Conservation (phyloP, 2,113 vertebrate species). For the Notarius lentiginosus region DNA sequence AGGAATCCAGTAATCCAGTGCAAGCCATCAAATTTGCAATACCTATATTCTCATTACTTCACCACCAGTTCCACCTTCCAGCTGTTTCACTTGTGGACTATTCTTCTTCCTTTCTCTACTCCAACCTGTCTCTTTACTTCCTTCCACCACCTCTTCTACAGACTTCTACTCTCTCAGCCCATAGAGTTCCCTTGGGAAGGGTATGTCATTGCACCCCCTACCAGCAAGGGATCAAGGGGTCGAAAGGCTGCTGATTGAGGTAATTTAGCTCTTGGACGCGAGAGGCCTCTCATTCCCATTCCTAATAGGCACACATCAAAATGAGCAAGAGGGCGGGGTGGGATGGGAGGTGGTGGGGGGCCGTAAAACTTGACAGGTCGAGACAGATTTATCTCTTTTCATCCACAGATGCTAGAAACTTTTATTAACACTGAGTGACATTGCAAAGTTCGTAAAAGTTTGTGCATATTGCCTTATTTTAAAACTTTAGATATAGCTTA, state of each 20-base stretch:
- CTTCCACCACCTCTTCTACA: neutral
- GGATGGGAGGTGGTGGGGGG: conserved; percentile 33
- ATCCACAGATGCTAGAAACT: conserved; percentile 64
- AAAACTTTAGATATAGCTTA: conserved; percentile 77
- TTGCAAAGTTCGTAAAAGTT: conserved; percentile 76
- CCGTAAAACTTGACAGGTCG: conserved; percentile 68
- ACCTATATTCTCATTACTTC: neutral
- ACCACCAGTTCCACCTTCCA: neutral
- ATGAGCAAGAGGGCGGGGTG: conserved; percentile 64
- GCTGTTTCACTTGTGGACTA: neutral
- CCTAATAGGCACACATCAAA: conserved; percentile 79
- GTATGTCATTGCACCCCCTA: conserved; percentile 69
- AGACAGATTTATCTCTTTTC: conserved; percentile 70
- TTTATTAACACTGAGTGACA: conserved; percentile 77
- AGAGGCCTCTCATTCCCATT: conserved; percentile 69
- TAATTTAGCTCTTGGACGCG: conserved; percentile 77
- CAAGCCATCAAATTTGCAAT: neutral
- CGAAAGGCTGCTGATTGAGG: conserved; percentile 77
- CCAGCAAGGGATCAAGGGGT: conserved; percentile 66
- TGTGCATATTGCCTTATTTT: conserved; percentile 68
- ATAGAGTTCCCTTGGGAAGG: conserved; percentile 60
- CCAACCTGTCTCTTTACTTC: neutral
- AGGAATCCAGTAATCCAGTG: neutral
- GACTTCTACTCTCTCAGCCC: conserved; percentile 47
- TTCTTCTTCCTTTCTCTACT: neutral